Conservation (phyloP, 2,888 invertebrate species). For the Acleris emargana region DNA sequence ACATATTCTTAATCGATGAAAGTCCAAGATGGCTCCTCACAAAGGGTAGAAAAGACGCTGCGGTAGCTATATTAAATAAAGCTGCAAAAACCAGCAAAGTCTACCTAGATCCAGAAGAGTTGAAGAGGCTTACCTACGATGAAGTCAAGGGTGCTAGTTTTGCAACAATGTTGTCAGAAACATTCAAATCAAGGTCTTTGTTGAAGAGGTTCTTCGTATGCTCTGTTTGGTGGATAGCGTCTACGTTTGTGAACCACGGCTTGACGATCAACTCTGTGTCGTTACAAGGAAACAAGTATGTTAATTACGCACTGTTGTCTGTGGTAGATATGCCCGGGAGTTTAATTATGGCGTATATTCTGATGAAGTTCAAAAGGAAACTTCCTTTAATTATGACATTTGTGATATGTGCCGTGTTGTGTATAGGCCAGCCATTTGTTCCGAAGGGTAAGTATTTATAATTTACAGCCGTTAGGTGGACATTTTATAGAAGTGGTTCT, state of each 20-base stretch:
- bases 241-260: constrained; percentile 91
- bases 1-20: constrained; percentile 87
- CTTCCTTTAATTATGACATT: constrained; percentile 81
- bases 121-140: constrained; percentile 54
- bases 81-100: constrained; percentile 80
- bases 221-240: constrained; percentile 82
- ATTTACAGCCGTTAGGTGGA: too few relatives aligned
- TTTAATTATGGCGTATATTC: constrained; percentile 77
- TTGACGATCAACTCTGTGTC: constrained; percentile 89
- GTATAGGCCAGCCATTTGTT: constrained; percentile 84
- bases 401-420: constrained; percentile 81
- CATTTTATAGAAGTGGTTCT: too few relatives aligned
- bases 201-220: constrained; percentile 67
- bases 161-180: constrained; percentile 54
- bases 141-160: constrained; percentile 52
- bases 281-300: constrained; percentile 89
- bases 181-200: constrained; percentile 60
- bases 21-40: constrained; percentile 92
- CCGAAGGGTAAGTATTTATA: constrained; percentile 71
- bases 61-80: constrained; percentile 84
- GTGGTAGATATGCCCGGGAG: constrained; percentile 84
- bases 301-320: constrained; percentile 87
- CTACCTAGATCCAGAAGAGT: constrained; percentile 51
- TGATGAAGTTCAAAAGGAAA: constrained; percentile 82
- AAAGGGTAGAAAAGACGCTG: constrained; percentile 86